These are phyloP conservation scores for Cinclus cinclus DNA, from an alignment of 2,113 vertebrate genomes.

Conservation along the genomic window DNA sequence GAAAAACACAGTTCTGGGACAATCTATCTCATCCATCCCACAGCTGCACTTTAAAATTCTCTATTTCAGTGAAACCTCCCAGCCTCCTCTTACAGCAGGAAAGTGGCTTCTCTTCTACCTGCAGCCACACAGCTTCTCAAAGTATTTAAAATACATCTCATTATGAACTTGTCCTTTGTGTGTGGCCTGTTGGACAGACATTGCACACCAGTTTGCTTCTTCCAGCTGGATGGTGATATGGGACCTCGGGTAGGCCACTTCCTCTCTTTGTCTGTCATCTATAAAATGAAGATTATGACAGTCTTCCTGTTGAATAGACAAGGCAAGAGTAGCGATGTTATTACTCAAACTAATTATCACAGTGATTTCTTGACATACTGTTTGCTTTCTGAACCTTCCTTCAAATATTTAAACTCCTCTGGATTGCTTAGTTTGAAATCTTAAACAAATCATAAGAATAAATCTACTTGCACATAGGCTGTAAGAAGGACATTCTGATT, in stretches of 20 bases:
- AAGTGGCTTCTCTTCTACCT: neutral
- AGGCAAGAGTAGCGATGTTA: neutral
- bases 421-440: constrained; percentile 1
- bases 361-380: neutral
- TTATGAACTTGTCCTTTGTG: neutral
- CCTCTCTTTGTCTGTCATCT: neutral
- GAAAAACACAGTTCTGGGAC: neutral
- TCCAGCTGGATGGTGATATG: neutral
- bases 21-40: neutral
- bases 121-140: neutral
- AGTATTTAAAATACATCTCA: neutral
- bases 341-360: constrained; percentile 22
- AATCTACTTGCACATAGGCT: neutral
- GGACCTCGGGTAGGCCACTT: neutral
- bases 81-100: neutral
- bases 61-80: neutral
- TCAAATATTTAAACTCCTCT: constrained; percentile 35
- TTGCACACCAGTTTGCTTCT: neutral
- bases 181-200: neutral
- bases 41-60: neutral
- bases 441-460: neutral
- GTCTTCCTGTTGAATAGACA: neutral
- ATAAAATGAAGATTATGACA: neutral
- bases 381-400: constrained; percentile 24
- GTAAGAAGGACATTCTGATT: neutral